Base-by-base conservation (phyloP, 2,888 invertebrate species). In the Sarcophaga carnaria region DNA sequence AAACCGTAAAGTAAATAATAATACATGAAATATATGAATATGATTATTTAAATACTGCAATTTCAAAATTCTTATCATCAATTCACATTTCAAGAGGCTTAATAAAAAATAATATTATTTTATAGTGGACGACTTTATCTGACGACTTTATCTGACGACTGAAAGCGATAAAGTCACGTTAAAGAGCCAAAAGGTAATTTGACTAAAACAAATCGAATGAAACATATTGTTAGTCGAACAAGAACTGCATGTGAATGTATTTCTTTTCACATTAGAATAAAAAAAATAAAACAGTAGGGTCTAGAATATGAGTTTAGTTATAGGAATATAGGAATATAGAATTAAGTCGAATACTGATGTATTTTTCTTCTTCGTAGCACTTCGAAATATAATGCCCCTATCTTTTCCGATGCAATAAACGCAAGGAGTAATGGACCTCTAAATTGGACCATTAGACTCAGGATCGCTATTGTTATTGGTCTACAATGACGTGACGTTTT, bases 51-150 rank as follows among this genome's bases (percentile, higher is more conserved):
- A 64, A 25, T 47, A 59, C n/a, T 69, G 67, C 60, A 67, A 60
- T 45, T 67, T 60, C 37, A 22, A 22, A 77, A 60, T 67, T 67
- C 80, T 72, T 74, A 80, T 74, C 66, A 74, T 60, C 59, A 59
- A 66, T 17, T 64, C 49, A n/a, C 64, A 63, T 37, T 45, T 12
- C 12, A 49, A 49, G 25, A 69, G 25, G 12, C 10, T 37, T 60
- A 25, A 63, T 22, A 74, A 74, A 63, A 22, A 67, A 67, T 45
- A 47, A 22, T 14, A 67, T 67, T 4, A 62, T 78, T 70, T 69
- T 70, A 63, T 70, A 49, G 70, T 70, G 20, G 6, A 20, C 37
- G 63, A n/a, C n/a, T n/a, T n/a, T n/a, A n/a, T n/a, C 59, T 47
- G 27, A 11, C 45, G 1, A 37, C 37, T 59, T 25, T 59, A 54